Conservation (phyloP, 2,888 invertebrate genomes). For the Megastigmus dorsalis region DNA sequence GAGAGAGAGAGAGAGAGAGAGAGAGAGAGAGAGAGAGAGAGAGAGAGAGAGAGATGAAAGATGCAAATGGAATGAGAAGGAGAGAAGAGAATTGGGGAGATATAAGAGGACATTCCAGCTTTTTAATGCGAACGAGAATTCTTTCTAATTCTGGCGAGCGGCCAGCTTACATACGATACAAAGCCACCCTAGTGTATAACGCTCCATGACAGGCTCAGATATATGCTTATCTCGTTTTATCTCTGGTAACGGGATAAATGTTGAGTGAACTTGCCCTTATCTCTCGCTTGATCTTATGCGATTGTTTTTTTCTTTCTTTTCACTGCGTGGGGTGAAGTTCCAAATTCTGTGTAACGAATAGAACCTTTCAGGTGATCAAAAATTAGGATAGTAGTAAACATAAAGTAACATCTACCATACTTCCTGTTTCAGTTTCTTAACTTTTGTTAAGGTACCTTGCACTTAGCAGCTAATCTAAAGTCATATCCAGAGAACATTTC, state of each 20-base stretch:
- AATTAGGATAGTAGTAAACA: too few relatives aligned
- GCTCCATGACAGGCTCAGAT: conserved; percentile 62
- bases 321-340: too few relatives aligned
- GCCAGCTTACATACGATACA: conserved; percentile 60
- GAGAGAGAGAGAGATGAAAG: conserved; percentile 16
- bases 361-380: too few relatives aligned
- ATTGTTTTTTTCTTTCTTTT: background rate
- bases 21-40: background rate
- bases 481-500: too few relatives aligned
- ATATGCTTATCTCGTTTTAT: conserved; percentile 59
- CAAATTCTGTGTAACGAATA: too few relatives aligned
- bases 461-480: too few relatives aligned
- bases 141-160: conserved; percentile 62
- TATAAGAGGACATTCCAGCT: conserved; percentile 63
- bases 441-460: too few relatives aligned
- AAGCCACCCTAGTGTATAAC: conserved; percentile 60
- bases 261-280: background rate
- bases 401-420: too few relatives aligned
- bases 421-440: too few relatives aligned
- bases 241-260: conserved; percentile 19
- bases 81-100: conserved; percentile 51
- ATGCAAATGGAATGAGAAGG: background rate
- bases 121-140: conserved; percentile 65
- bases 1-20: conserved; percentile 8
- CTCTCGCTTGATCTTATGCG: background rate